Base-by-base conservation (phyloP, 1,140 invertebrate species). In the Conus betulinus region DNA sequence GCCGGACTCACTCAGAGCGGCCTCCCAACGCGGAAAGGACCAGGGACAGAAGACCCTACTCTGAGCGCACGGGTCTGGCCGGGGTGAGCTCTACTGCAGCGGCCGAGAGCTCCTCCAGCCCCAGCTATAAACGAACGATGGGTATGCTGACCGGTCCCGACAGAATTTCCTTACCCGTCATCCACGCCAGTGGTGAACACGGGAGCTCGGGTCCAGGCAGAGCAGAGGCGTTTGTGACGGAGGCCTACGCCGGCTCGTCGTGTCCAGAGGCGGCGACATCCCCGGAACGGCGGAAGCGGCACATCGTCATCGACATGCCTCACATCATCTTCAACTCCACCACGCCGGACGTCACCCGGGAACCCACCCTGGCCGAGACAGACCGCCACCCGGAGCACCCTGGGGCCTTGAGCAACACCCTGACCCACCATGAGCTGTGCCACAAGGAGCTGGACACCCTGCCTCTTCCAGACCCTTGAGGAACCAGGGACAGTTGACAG, bases 261-360 rank as follows among this genome's bases (percentile, higher is more conserved):
- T 71, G 6, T n/a, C 57, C 82, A 5, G 82, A 84, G 52, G 25
- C 55, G 57, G 4, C 23, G 20, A 7, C 39, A 25, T 74, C 84
- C 25, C 52, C 51, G 52, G 85, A 87, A 39, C 85, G 71, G 51
- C 39, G 52, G 85, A 67, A 71, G 10, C 85, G 85, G n/a, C 90
- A 91, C n/a, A 93, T 94, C 60, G 85, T 92, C 51, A 90, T 94
- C 3, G 91, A 93, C 76, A 93, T 94, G 93, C 92, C 93, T 4
- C 89, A 91, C 23, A 93, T 93, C 53, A 91, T 93, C 53, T 93
- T 92, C 74, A 93, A 91, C 84, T 87, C 91, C 0, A 85, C 90
- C 5, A 92, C 91, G 10, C 92, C 93, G 5, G 93, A 92, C 51
- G 67, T 81, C 2, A 57, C 81, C 2, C 27, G 63, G 13, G 88